Base-by-base conservation (phyloP, 2,113 vertebrate species). In the Hipposideros armiger region DNA sequence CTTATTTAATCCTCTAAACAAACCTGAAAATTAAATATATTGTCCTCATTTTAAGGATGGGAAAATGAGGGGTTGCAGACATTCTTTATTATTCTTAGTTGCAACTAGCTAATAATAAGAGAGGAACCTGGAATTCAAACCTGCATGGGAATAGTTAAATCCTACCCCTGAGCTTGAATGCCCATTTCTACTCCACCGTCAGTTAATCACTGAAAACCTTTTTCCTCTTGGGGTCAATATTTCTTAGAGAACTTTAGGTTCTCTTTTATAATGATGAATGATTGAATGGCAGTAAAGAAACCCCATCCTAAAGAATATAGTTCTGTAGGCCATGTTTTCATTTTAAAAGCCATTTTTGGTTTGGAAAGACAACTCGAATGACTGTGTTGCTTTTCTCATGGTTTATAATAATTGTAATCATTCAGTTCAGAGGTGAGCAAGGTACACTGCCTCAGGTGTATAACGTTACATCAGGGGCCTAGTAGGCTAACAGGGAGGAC, bases 271-370 rank as follows among this genome's bases (percentile, higher is more conserved):
- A 69, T 54, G 88, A 72, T 82, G 81, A 85, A 69, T 90, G 77
- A 93, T 36, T 78, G 62, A 90, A 96, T 62, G 32, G 24, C 14
- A 86, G 40, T 70, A 50, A 85, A 76, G 28, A 86, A 95, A 86
- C 73, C 15, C 28, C 50, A 69, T 73, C 66, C 56, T 94, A 83
- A 92, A 69, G 52, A 87, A 90, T 72, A 90, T 56, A 80, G 56
- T 45, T 96, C 83, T 95, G 19, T 47, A 80, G 69, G 78, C 54
- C 64, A 84, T 94, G 16, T 90, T 97, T 97, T 96, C 80, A 76
- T 66, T 95, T 93, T 84, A 54, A 96, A 93, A 94, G 78, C 36
- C 10, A 95, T 82, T 95, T 94, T 93, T 73, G 87, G 28, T 73
- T 42, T 95, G 87, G 87, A 90, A 96, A 81, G 62, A 60, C 77